Evolutionary conservation across 2,888 invertebrate species (phyloP).

Genomic region (Asteroscopus sphinx): DNA sequence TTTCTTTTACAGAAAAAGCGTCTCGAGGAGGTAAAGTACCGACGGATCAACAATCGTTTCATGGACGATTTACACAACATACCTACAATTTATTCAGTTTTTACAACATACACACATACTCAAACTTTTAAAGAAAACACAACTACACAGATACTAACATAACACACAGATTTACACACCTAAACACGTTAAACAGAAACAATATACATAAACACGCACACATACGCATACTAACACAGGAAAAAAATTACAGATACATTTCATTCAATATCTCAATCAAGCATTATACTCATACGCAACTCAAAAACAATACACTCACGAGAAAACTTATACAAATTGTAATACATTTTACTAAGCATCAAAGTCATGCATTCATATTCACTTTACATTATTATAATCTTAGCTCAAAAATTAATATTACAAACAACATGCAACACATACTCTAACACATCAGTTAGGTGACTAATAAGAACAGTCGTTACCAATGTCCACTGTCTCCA

Average conservation of each 20-base stretch:
- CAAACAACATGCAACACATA: constrained; percentile 8
- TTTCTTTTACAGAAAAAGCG: constrained; percentile 93
- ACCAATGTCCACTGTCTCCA: constrained; percentile 83
- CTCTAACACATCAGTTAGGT: constrained; percentile 32
- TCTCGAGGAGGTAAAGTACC: constrained; percentile 93
- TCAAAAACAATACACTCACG: neutral
- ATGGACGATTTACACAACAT: constrained; percentile 45
- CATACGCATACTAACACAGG: neutral
- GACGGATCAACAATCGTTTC: constrained; percentile 44
- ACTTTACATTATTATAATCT: no score
- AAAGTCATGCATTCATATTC: neutral
- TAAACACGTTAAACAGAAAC: neutral
- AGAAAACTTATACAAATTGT: neutral
- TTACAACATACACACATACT: constrained; percentile 12
- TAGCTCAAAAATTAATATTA: no score
- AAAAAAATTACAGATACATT: no score
- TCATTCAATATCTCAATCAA: no score
- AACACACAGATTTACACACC: neutral
- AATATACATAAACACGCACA: neutral
- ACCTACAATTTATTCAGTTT: constrained; percentile 31
- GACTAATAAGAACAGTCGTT: constrained; percentile 49
- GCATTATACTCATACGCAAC: no score
- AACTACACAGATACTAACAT: no score
- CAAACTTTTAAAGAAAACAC: no score
- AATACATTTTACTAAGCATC: neutral